phyloP scores from a whole-genome alignment of 1,140 invertebrate species.

The Hyles euphorbiae region DNA sequence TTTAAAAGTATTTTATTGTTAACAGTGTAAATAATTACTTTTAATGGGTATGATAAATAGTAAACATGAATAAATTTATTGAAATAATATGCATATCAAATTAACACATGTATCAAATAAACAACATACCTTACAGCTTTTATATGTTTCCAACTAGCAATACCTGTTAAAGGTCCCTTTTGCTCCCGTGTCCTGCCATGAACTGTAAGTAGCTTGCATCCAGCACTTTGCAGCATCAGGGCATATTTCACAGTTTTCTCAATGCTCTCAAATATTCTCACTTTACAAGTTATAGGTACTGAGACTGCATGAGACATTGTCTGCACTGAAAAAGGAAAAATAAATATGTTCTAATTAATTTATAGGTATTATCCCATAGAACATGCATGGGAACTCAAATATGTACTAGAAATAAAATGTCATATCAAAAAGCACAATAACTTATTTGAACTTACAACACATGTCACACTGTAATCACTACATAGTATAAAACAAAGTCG shows the following conservation, averaged over 20 bases:
- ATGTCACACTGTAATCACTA: too few relatives aligned
- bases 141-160: slow-evolving; percentile 96
- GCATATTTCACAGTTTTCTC: slow-evolving; percentile 94
- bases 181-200: slow-evolving; percentile 97
- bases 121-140: slow-evolving; percentile 87
- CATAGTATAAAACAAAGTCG: too few relatives aligned
- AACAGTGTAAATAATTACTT: neutral
- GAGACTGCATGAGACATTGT: slow-evolving; percentile 81
- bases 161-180: slow-evolving; percentile 94
- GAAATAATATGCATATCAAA: neutral
- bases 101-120: slow-evolving; percentile 1
- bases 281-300: slow-evolving; percentile 96
- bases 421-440: too few relatives aligned
- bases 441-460: too few relatives aligned
- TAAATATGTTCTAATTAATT: neutral
- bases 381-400: too few relatives aligned
- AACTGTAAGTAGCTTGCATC: slow-evolving; percentile 94
- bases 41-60: neutral
- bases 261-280: slow-evolving; percentile 93
- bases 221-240: slow-evolving; percentile 94
- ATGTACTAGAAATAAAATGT: too few relatives aligned
- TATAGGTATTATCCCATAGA: too few relatives aligned
- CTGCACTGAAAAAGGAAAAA: slow-evolving; percentile 77
- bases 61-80: slow-evolving; percentile 1
- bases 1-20: neutral